These are phyloP conservation scores for Hyphantria cunea DNA, from an alignment of 1,140 invertebrate genomes.

Conservation along the genomic window DNA sequence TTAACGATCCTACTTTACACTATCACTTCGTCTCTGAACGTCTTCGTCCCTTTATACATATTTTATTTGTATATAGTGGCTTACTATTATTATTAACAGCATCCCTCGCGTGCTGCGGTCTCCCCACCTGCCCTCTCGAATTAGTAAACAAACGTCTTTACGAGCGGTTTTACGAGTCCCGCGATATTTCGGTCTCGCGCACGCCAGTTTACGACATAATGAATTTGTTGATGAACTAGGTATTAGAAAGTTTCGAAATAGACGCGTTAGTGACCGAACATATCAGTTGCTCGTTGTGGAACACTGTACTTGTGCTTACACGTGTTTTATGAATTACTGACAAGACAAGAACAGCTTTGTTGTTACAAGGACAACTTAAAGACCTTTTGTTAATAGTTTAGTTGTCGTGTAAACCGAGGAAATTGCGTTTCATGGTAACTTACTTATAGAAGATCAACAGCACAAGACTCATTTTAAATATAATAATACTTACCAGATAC, in stretches of 20 bases:
- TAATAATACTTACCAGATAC: too few relatives aligned
- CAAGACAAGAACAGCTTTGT: constrained; percentile 1
- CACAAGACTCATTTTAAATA: too few relatives aligned
- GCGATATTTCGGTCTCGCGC: constrained; percentile 79
- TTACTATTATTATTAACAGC: constrained; percentile 69
- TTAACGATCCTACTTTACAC: constrained; percentile 61
- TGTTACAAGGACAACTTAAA: constrained; percentile 4
- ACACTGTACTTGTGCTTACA: constrained; percentile 8
- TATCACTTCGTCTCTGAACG: constrained; percentile 33
- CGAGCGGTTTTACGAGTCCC: constrained; percentile 75
- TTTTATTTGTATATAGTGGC: constrained; percentile 49
- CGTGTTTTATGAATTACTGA: constrained; percentile 24
- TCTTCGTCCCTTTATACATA: constrained; percentile 40
- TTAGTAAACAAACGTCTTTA: constrained; percentile 81
- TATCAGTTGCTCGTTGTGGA: constrained; percentile 17
- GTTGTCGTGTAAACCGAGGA: too few relatives aligned
- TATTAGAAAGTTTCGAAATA: constrained; percentile 78
- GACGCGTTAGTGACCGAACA: constrained; percentile 61
- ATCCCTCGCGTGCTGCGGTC: constrained; percentile 55
- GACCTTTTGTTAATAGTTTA: too few relatives aligned
- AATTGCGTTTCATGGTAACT: too few relatives aligned
- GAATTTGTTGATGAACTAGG: constrained; percentile 81
- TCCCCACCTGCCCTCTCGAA: constrained; percentile 75
- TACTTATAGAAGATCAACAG: too few relatives aligned
- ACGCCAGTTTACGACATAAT: constrained; percentile 80